phyloP scores from a whole-genome alignment of 1,140 invertebrate genomes.

The Drosophila chauvacae region DNA sequence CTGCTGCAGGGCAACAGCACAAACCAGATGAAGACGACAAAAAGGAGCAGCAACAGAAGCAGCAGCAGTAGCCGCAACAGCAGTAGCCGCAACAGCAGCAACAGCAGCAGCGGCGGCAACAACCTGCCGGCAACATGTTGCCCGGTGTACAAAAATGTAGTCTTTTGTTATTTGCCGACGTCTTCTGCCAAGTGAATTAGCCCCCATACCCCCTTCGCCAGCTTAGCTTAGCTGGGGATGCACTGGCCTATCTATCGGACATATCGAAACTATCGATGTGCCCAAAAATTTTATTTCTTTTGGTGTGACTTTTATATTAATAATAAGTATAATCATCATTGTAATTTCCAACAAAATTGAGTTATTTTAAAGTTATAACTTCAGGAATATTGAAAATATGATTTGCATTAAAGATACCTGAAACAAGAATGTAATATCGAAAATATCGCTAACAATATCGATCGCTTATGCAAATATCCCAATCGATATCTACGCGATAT shows the following conservation, averaged over 20 bases:
- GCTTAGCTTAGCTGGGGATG: background rate
- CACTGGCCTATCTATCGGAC: background rate
- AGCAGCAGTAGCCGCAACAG: conserved; percentile 25
- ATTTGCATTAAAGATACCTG: no score
- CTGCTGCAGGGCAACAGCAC: conserved; percentile 47
- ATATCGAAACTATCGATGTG: background rate
- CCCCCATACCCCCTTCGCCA: background rate
- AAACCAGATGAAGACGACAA: conserved; percentile 76
- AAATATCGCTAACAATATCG: no score
- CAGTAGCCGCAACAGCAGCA: background rate
- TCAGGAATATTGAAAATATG: no score
- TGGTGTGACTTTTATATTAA: no score
- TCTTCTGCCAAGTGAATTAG: conserved; percentile 42
- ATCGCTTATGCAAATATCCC: background rate
- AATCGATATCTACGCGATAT: background rate
- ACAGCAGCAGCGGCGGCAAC: conserved; percentile 30
- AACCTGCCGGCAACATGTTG: conserved; percentile 73
- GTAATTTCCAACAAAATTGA: no score
- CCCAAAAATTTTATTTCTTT: background rate
- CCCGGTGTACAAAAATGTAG: conserved; percentile 65
- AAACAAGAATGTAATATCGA: no score
- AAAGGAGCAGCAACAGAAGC: conserved; percentile 38
- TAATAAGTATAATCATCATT: no score
- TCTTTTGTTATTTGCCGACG: conserved; percentile 62
- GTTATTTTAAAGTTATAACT: no score